Evolutionary conservation across 2,113 vertebrate genomes (phyloP).

Genomic region (Formicarius rufipectus): DNA sequence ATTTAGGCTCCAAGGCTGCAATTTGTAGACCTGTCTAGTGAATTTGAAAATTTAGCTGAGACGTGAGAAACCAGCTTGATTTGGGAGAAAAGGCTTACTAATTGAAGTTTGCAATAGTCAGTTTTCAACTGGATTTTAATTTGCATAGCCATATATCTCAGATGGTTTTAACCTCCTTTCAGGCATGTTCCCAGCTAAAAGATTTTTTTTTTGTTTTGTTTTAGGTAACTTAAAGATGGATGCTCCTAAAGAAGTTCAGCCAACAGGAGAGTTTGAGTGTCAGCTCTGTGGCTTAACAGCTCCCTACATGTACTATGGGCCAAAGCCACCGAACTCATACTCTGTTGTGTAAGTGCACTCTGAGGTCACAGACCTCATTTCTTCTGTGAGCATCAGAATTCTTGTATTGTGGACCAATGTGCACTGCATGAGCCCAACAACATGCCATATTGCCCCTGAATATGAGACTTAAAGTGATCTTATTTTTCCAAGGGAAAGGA

Average conservation of each 20-base stretch:
- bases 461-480: neutral
- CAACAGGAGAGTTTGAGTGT: slow-evolving; percentile 77
- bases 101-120: neutral
- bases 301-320: slow-evolving; percentile 80
- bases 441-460: neutral
- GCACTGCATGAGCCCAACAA: neutral
- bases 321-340: slow-evolving; percentile 81
- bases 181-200: neutral
- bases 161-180: neutral
- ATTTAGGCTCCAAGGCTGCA: neutral
- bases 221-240: slow-evolving; percentile 69
- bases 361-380: neutral
- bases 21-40: neutral
- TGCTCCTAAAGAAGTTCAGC: neutral
- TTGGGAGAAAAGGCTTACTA: neutral
- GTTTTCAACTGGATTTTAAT: neutral
- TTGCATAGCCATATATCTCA: neutral
- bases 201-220: neutral
- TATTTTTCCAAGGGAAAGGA: neutral
- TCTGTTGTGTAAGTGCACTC: slow-evolving; percentile 81
- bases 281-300: slow-evolving; percentile 79
- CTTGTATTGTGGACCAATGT: neutral
- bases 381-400: neutral
- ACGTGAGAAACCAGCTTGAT: neutral
- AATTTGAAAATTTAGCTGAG: neutral